Evolutionary conservation across 92 coral and sea anemone species (phyloP).

Genomic region (Porites cylindrica): DNA sequence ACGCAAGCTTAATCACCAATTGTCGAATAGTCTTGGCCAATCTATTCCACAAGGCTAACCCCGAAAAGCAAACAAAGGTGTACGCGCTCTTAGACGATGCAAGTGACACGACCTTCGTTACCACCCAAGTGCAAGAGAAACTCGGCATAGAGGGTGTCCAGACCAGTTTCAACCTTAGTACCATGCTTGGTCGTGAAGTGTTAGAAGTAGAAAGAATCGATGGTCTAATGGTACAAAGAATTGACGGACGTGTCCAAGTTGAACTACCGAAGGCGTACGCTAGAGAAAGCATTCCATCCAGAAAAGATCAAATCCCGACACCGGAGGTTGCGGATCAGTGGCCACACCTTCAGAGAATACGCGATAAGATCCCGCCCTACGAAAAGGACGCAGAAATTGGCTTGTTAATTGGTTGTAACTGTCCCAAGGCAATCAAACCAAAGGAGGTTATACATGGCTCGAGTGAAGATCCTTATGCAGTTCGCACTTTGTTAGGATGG

Average conservation of each 20-base stretch:
- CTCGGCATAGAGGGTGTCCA: conserved; percentile 35
- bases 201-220: no score
- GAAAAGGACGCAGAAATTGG: neutral
- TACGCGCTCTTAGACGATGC: conserved; percentile 60
- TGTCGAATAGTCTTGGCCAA: neutral
- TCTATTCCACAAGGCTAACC: conserved; percentile 12
- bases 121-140: conserved; percentile 3
- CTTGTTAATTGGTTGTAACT: neutral
- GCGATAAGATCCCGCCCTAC: neutral
- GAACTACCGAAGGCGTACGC: no score
- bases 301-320: no score
- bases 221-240: no score
- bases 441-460: conserved; percentile 60
- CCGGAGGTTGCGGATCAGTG: neutral
- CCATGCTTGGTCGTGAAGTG: conserved; percentile 23
- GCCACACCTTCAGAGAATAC: neutral
- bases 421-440: conserved; percentile 23
- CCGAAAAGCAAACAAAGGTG: conserved; percentile 21
- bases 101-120: conserved; percentile 59
- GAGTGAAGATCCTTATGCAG: conserved; percentile 65
- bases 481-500: conserved; percentile 67
- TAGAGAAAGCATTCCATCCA: no score
- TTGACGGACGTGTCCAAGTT: no score
- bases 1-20: neutral
- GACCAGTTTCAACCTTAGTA: conserved; percentile 39